These are phyloP conservation scores for Pteruthius melanotis DNA, from an alignment of 2,113 vertebrate species.

Conservation along the genomic window DNA sequence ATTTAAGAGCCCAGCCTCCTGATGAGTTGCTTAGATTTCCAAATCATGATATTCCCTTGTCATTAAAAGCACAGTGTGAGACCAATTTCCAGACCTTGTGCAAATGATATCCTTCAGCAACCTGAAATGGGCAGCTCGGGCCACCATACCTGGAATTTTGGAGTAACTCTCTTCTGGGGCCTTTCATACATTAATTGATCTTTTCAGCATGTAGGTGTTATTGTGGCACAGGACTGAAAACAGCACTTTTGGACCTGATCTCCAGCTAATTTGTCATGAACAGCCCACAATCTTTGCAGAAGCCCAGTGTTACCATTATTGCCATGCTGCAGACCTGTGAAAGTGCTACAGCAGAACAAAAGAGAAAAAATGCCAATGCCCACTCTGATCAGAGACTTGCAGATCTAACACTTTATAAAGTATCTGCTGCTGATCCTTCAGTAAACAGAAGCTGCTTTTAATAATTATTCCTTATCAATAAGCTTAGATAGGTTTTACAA, in stretches of 20 bases:
- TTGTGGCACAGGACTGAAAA: neutral
- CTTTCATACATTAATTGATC: neutral
- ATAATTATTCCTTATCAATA: conserved; percentile 54
- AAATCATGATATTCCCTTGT: neutral
- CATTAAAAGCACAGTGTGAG: conserved; percentile 14
- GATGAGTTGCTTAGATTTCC: conserved; percentile 17
- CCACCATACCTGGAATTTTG: neutral
- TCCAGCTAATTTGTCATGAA: neutral
- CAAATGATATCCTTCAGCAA: neutral
- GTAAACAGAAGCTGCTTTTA: neutral
- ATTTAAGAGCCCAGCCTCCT: conserved; percentile 21
- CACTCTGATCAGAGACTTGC: neutral
- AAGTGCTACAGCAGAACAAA: neutral
- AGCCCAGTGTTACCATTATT: neutral
- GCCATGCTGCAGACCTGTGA: neutral
- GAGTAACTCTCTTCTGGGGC: neutral
- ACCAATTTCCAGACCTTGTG: neutral
- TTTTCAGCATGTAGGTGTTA: neutral
- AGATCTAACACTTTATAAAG: neutral
- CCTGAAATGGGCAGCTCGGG: neutral
- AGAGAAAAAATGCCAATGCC: neutral
- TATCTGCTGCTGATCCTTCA: neutral
- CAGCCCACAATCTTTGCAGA: neutral
- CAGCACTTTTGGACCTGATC: neutral
- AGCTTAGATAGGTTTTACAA: conserved; percentile 55